These are phyloP conservation scores for Corticium candelabrum DNA, from an alignment of 37 sponge, comb jelly and placozoan species.

Conservation along the genomic window DNA sequence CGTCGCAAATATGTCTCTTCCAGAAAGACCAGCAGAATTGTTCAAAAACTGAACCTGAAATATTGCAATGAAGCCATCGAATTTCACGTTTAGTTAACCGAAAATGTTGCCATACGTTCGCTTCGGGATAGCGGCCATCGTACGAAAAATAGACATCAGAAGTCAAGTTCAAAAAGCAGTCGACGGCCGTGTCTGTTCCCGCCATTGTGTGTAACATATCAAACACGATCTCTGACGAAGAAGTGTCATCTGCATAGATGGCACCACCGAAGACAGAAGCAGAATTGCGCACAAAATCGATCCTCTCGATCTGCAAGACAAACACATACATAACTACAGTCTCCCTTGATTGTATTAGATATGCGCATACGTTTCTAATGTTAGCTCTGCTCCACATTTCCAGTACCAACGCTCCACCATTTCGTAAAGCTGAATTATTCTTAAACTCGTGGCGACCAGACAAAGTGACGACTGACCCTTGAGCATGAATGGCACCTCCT, in stretches of 20 bases:
- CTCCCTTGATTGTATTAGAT: neutral
- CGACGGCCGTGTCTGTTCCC: neutral
- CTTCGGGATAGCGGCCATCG: no score
- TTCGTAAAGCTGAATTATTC: neutral
- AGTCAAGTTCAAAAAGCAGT: neutral
- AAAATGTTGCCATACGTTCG: no score
- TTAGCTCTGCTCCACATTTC: neutral
- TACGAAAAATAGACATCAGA: neutral
- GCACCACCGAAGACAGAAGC: neutral
- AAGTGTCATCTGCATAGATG: neutral
- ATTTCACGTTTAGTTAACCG: no score
- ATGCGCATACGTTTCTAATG: neutral
- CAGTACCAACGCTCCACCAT: neutral
- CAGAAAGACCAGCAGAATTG: neutral
- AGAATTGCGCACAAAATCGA: neutral
- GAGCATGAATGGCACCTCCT: neutral
- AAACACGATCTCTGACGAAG: neutral
- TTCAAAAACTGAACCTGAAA: neutral
- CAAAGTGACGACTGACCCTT: neutral
- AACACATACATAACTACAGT: neutral
- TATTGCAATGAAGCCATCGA: no score
- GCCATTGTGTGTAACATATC: neutral
- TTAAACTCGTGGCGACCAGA: neutral
- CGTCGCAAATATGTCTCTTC: neutral
- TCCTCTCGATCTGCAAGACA: neutral